Evolutionary conservation across 2,888 invertebrate species (phyloP), one percentile per base, ranked within the genome.

Genomic region (Ernsta delagoae): DNA sequence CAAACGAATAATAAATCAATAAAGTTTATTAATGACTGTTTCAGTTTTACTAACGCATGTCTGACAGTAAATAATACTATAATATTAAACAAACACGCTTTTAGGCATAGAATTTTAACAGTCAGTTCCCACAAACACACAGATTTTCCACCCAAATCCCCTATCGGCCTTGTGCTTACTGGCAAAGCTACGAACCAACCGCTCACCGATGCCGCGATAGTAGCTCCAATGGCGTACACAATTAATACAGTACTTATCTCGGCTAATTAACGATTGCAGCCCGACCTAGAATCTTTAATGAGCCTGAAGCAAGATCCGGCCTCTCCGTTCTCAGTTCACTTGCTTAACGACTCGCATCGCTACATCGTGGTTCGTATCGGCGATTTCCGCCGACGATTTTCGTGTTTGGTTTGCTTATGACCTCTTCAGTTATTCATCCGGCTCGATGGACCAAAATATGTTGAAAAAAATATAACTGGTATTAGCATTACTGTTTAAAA

Each of bases 251-350:
- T 80, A 89, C 86, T 90, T 92, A 92, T 90, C 92, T 91, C 81
- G 72, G 75, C 88, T 92, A 92, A 92, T 92, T 92, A 92, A 88
- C 85, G 85, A 91, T 92, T 91, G 91, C 90, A 87, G 81, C 80
- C 79, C 87, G 91, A 89, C 92, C 92, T 92, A 92, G 92, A 92
- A 92, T 92, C 87, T 87, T 83, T 90, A 92, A 92, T 91, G 91
- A 92, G 92, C 86, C 50, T 90, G 88, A 74, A 81, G 92, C 83
- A 91, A 92, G 90, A 91, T 91, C 90, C 92, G 89, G 80, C 79
- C 79, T 79, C 79, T 76, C 75, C 74, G 76, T 75, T 75, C 53
- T 31, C 53, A 54, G 53, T 54, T 54, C 74, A 72, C 74, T 76
- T 77, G 74, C 74, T 61, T 48, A 56, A 68, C 67, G 61, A 48